These are phyloP conservation scores for Drosophila affinis DNA, from an alignment of 2,888 invertebrate species.

Conservation along the genomic window DNA sequence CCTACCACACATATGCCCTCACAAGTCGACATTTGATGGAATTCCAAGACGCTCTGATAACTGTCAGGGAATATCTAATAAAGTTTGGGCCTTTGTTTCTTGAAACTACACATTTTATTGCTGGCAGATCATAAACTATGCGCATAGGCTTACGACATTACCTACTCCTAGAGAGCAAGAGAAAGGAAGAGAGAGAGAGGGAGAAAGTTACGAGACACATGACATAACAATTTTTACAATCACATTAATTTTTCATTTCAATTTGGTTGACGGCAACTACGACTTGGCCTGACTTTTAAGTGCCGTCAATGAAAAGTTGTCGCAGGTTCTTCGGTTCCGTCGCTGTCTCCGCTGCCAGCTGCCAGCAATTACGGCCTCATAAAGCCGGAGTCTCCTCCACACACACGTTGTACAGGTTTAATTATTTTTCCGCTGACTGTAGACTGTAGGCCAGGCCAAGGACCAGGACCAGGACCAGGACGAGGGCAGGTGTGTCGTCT, in stretches of 20 bases:
- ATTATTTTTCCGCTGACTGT: constrained; percentile 62
- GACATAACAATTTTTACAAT: constrained; percentile 75
- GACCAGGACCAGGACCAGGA: constrained; percentile 5
- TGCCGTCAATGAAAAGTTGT: constrained; percentile 63
- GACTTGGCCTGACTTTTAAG: constrained; percentile 57
- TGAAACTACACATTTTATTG: constrained; percentile 50
- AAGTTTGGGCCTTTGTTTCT: not conserved
- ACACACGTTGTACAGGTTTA: constrained; percentile 54
- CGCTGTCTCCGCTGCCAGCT: not conserved
- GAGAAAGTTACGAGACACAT: constrained; percentile 52
- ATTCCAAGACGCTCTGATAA: not conserved
- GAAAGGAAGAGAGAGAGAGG: constrained; percentile 7
- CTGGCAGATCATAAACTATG: constrained; percentile 40
- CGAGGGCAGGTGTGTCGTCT: constrained; percentile 35
- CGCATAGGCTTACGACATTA: constrained; percentile 31
- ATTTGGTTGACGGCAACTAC: constrained; percentile 50
- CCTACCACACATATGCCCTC: no score
- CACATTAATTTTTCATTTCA: constrained; percentile 77
- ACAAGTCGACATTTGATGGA: not conserved
- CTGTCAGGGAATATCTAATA: not conserved
- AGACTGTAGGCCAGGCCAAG: constrained; percentile 23
- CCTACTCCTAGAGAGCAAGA: constrained; percentile 16
- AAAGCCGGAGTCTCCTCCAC: constrained; percentile 45
- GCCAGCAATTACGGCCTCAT: constrained; percentile 52
- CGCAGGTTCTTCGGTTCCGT: constrained; percentile 5